These are phyloP conservation scores for Agrotis exclamationis DNA, from an alignment of 2,888 invertebrate species.

Conservation along the genomic window DNA sequence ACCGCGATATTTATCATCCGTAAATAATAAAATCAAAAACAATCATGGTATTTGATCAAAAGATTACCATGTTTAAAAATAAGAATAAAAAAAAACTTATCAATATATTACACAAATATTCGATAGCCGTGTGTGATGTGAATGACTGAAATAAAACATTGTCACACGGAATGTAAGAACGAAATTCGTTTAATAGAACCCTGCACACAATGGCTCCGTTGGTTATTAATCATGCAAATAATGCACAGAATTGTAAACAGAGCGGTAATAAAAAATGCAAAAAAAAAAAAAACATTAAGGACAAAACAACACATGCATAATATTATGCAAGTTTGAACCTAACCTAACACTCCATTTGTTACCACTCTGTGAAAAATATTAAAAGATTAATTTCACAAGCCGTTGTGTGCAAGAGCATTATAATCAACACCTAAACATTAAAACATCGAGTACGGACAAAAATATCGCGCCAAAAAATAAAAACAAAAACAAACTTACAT, in stretches of 20 bases:
- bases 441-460: conserved; percentile 67
- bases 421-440: conserved; percentile 55
- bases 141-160: conserved; percentile 45
- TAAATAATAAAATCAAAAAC: conserved; percentile 44
- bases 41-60: conserved; percentile 49
- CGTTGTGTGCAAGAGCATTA: conserved; percentile 30
- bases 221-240: background rate
- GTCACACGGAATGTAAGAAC: conserved; percentile 59
- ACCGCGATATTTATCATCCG: conserved; percentile 73
- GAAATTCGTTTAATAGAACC: conserved; percentile 30
- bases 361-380: conserved; percentile 20
- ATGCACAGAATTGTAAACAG: background rate
- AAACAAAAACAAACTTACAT: conserved; percentile 75
- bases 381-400: conserved; percentile 2
- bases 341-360: conserved; percentile 40
- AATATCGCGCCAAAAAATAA: conserved; percentile 69
- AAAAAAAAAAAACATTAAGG: conserved; percentile 1
- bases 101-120: conserved; percentile 57
- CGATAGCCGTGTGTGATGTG: conserved; percentile 55
- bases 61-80: conserved; percentile 39
- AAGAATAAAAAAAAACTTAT: conserved; percentile 41
- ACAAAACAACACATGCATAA: conserved; percentile 11
- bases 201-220: conserved; percentile 23
- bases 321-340: conserved; percentile 16
- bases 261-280: conserved; percentile 1